Evolutionary conservation across 2,113 vertebrate species (phyloP).

Genomic region (Herpailurus yagouaroundi): DNA sequence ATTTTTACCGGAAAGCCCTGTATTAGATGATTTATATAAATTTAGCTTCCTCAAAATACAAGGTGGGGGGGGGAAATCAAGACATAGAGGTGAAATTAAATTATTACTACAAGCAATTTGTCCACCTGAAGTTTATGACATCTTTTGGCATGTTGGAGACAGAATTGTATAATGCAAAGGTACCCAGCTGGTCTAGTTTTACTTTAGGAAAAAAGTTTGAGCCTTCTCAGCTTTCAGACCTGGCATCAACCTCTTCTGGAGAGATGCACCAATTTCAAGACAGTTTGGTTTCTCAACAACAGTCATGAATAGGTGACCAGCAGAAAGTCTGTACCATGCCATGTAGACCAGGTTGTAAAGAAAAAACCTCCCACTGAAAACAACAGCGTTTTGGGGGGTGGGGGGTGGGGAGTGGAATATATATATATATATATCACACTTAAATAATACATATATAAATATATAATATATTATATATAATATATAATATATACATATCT

Average conservation of each 20-base stretch:
- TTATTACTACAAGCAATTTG: background rate
- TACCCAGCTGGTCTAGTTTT: background rate
- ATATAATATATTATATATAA: too few species aligned
- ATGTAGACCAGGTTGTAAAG: background rate
- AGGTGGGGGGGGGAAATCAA: conserved; percentile 55
- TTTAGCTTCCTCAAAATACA: conserved; percentile 59
- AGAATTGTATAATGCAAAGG: background rate
- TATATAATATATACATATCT: too few species aligned
- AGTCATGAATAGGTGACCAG: background rate
- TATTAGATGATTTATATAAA: conserved; percentile 60
- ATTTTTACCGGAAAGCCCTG: background rate
- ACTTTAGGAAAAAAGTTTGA: background rate
- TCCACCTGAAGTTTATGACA: conserved; percentile 50
- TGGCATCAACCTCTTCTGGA: background rate
- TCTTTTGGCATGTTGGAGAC: conserved; percentile 66
- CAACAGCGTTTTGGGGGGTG: background rate
- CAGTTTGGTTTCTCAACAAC: conserved; percentile 10
- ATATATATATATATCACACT: too few species aligned
- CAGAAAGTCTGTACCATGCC: background rate
- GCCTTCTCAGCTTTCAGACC: background rate
- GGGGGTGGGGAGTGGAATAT: too few species aligned
- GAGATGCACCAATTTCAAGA: background rate
- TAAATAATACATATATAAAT: too few species aligned
- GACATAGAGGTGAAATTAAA: conserved; percentile 14
- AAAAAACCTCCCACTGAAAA: background rate